phyloP scores from a whole-genome alignment of 2,888 invertebrate genomes.

The Chrysolina americana region DNA sequence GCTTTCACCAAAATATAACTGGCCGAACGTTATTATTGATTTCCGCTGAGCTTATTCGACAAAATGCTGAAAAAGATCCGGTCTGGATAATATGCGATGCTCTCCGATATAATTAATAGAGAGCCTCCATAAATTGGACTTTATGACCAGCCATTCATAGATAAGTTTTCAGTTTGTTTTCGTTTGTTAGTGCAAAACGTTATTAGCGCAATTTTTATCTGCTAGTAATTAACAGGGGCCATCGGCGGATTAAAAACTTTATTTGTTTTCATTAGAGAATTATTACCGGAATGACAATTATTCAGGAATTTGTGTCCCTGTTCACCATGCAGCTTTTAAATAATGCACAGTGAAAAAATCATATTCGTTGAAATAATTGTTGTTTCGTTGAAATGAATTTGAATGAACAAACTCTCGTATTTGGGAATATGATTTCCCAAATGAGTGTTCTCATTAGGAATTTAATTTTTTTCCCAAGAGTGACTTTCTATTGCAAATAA shows the following conservation, averaged over 20 bases:
- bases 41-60: no score
- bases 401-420: no score
- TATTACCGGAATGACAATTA: constrained; percentile 4
- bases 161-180: constrained; percentile 18
- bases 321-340: no score
- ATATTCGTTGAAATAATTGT: not conserved
- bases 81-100: not conserved
- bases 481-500: no score
- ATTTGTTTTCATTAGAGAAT: constrained; percentile 7
- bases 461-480: no score
- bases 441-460: no score
- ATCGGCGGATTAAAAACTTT: not conserved
- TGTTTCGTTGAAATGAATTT: not conserved
- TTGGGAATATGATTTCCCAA: no score
- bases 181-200: constrained; percentile 11
- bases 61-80: not conserved
- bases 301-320: not conserved
- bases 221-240: constrained; percentile 9
- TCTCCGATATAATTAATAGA: constrained; percentile 3
- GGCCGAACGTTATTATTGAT: no score
- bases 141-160: constrained; percentile 5
- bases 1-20: no score
- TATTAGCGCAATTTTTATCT: constrained; percentile 5
- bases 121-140: constrained; percentile 9
- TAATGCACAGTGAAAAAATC: no score